A percentile compares a stretch with the other conserved stretches of the same genome.
Evolutionary conservation across 2,113 vertebrate species (phyloP).

Genomic region (Cololabis saira): DNA sequence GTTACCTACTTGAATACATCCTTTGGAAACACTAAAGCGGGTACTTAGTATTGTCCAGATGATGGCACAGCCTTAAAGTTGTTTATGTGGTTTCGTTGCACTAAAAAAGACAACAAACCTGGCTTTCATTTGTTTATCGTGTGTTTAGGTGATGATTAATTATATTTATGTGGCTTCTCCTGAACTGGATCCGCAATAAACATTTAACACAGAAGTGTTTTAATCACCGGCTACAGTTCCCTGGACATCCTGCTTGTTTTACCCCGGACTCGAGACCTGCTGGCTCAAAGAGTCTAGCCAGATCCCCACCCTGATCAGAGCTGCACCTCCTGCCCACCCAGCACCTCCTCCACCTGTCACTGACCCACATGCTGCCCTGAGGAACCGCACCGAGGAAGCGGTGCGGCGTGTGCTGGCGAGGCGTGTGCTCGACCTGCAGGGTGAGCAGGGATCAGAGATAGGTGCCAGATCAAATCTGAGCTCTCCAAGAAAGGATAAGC

Average conservation of each 20-base stretch:
- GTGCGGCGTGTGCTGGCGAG: slow-evolving; percentile 3
- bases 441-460: slow-evolving; percentile 57
- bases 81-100: too few relatives aligned
- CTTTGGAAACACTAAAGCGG: too few relatives aligned
- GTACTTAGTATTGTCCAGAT: too few relatives aligned
- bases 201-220: too few relatives aligned
- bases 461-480: slow-evolving; percentile 67
- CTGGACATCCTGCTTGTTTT: slow-evolving; percentile 9
- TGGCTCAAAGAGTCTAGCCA: slow-evolving; percentile 31
- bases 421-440: slow-evolving; percentile 50
- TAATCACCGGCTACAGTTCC: neutral
- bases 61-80: too few relatives aligned
- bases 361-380: slow-evolving; percentile 35
- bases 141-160: too few relatives aligned
- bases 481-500: slow-evolving; percentile 69
- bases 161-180: too few relatives aligned
- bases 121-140: too few relatives aligned
- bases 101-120: too few relatives aligned
- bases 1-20: too few relatives aligned
- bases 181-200: neutral
- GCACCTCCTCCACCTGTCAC: slow-evolving; percentile 59
- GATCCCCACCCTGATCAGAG: slow-evolving; percentile 48
- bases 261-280: slow-evolving; percentile 20
- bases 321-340: slow-evolving; percentile 46
- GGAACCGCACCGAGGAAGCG: slow-evolving; percentile 22